These are phyloP conservation scores for Tromatobia lineatoria DNA, from an alignment of 2,888 invertebrate species.

Conservation along the genomic window DNA sequence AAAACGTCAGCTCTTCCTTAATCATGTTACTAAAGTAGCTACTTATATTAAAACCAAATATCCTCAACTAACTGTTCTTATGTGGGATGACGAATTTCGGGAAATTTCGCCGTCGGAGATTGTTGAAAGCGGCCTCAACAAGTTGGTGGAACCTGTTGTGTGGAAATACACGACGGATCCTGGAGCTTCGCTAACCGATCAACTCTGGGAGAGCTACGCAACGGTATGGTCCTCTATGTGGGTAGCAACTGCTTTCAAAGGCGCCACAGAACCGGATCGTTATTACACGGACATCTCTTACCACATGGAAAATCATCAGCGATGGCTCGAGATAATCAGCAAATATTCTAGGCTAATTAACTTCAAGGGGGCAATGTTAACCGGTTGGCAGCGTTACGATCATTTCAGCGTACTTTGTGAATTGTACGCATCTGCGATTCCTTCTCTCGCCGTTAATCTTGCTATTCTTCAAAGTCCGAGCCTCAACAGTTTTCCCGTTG, in stretches of 20 bases:
- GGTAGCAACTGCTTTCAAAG: slow-evolving; percentile 95
- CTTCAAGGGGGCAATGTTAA: slow-evolving; percentile 90
- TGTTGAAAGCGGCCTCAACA: slow-evolving; percentile 85
- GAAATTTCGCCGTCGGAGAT: slow-evolving; percentile 86
- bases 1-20: slow-evolving; percentile 88
- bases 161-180: slow-evolving; percentile 89
- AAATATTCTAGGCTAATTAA: slow-evolving; percentile 86
- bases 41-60: slow-evolving; percentile 85
- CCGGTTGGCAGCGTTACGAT: slow-evolving; percentile 91
- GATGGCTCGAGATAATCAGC: slow-evolving; percentile 89
- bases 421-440: slow-evolving; percentile 88
- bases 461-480: slow-evolving; percentile 81
- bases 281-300: slow-evolving; percentile 87
- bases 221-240: slow-evolving; percentile 90
- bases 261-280: slow-evolving; percentile 88
- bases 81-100: slow-evolving; percentile 95
- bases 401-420: slow-evolving; percentile 90
- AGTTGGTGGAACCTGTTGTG: slow-evolving; percentile 89
- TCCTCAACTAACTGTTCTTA: slow-evolving; percentile 88
- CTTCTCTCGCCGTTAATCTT: slow-evolving; percentile 88
- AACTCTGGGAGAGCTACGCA: slow-evolving; percentile 87
- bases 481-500: slow-evolving; percentile 75
- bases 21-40: slow-evolving; percentile 88
- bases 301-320: slow-evolving; percentile 90
- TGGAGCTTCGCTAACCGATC: slow-evolving; percentile 83